phyloP scores from a whole-genome alignment of 2,888 invertebrate species.

The Drosophila vallismaia region DNA sequence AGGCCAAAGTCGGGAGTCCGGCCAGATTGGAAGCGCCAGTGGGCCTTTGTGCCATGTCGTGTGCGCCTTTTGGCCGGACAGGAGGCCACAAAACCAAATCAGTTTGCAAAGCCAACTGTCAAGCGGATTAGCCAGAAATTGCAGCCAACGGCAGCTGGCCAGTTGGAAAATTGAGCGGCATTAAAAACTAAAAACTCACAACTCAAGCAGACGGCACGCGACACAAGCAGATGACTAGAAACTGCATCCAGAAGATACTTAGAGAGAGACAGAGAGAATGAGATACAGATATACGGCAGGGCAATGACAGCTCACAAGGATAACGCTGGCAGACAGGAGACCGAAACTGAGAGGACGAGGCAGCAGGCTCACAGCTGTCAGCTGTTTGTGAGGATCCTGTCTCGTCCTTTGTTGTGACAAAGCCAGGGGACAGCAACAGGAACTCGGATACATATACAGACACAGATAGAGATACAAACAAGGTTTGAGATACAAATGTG shows the following conservation, averaged over 20 bases:
- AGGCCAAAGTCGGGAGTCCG: too few relatives aligned
- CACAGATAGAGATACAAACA: slow-evolving; percentile 8
- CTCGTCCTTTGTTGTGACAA: slow-evolving; percentile 48
- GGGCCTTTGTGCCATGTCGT: slow-evolving; percentile 29
- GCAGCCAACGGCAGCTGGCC: slow-evolving; percentile 24
- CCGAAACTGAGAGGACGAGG: slow-evolving; percentile 20
- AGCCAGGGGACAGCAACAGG: slow-evolving; percentile 19
- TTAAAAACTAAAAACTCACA: slow-evolving; percentile 48
- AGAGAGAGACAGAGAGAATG: slow-evolving; percentile 1
- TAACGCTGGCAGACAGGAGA: slow-evolving; percentile 33
- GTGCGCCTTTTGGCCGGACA: slow-evolving; percentile 51
- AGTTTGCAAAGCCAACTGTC: slow-evolving; percentile 10
- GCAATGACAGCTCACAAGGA: slow-evolving; percentile 62
- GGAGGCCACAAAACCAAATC: slow-evolving; percentile 24
- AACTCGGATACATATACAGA: slow-evolving; percentile 4
- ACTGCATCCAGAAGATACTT: slow-evolving; percentile 22
- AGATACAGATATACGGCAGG: slow-evolving; percentile 15
- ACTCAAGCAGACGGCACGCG: slow-evolving; percentile 60
- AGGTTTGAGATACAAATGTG: slow-evolving; percentile 3
- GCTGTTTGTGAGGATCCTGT: slow-evolving; percentile 70
- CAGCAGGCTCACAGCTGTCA: slow-evolving; percentile 66
- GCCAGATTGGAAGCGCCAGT: slow-evolving; percentile 19
- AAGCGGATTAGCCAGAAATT: slow-evolving; percentile 33
- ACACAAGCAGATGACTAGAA: slow-evolving; percentile 46
- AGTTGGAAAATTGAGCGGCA: slow-evolving; percentile 47